These are phyloP conservation scores for Parambassis ranga DNA, from an alignment of 2,797 vertebrate species.

Conservation along the genomic window DNA sequence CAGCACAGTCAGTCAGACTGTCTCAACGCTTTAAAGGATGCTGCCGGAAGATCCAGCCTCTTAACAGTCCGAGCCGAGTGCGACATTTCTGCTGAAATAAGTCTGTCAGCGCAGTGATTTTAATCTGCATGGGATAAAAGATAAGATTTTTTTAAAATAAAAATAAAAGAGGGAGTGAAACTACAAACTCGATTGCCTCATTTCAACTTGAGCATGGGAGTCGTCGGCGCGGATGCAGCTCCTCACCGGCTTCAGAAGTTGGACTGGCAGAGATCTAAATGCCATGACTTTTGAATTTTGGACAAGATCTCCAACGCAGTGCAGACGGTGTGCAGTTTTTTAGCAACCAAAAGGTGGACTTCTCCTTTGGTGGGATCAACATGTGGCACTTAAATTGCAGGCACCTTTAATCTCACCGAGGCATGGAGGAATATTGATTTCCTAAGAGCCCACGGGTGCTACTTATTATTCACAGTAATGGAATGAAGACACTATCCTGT, in stretches of 20 bases:
- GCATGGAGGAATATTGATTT: slow-evolving; percentile 53
- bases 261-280: slow-evolving; percentile 38
- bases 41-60: slow-evolving; percentile 48
- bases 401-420: slow-evolving; percentile 33
- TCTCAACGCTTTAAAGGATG: slow-evolving; percentile 48
- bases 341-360: slow-evolving; percentile 24
- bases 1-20: slow-evolving; percentile 48
- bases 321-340: slow-evolving; percentile 28
- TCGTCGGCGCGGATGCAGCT: slow-evolving; percentile 54
- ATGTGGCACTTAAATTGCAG: slow-evolving; percentile 63
- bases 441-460: slow-evolving; percentile 35
- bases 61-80: slow-evolving; percentile 22
- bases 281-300: slow-evolving; percentile 60
- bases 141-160: no score
- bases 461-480: slow-evolving; percentile 72
- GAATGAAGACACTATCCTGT: slow-evolving; percentile 73
- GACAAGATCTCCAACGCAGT: slow-evolving; percentile 38
- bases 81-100: slow-evolving; percentile 22
- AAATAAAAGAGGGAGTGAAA: not conserved
- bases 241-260: slow-evolving; percentile 67
- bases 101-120: slow-evolving; percentile 11
- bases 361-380: slow-evolving; percentile 57
- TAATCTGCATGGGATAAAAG: slow-evolving; percentile 1
- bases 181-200: slow-evolving; percentile 31
- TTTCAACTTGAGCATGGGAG: slow-evolving; percentile 61